Evolutionary conservation across 1,140 invertebrate genomes (phyloP).

Genomic region (Heliconius hermathena): DNA sequence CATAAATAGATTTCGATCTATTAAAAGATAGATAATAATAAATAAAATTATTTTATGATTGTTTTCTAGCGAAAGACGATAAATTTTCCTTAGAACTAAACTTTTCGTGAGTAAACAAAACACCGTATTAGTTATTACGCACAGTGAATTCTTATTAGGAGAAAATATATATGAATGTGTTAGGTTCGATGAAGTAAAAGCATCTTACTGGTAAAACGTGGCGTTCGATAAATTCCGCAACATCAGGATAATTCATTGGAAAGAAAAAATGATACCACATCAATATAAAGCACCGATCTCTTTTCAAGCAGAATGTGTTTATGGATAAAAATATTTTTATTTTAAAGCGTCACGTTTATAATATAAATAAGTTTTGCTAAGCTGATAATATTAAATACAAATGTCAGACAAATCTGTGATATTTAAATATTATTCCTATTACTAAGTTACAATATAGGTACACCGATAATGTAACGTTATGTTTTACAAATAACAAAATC

Average conservation of each 20-base stretch:
- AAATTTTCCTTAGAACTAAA: not conserved
- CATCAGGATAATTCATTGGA: conserved; percentile 11
- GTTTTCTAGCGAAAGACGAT: not conserved
- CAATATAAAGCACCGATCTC: not conserved
- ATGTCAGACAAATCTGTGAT: not conserved
- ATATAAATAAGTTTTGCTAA: not conserved
- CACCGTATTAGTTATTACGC: conserved; percentile 1
- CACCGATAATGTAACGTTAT: not conserved
- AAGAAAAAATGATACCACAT: not conserved
- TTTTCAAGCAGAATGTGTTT: not conserved
- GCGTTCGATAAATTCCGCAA: conserved; percentile 10
- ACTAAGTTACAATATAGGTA: not conserved
- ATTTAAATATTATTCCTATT: no score
- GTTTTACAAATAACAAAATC: not conserved
- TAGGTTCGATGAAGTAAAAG: not conserved
- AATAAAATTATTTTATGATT: not conserved
- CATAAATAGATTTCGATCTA: not conserved
- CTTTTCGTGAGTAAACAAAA: conserved; percentile 3
- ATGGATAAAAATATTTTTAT: not conserved
- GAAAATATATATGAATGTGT: not conserved
- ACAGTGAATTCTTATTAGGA: not conserved
- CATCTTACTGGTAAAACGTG: not conserved
- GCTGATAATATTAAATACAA: not conserved
- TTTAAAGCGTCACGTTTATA: not conserved
- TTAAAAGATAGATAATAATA: not conserved